Evolutionary conservation across 1,140 invertebrate genomes (phyloP), one percentile per base, ranked within the genome.

Genomic region (Lasaia peninsularis): DNA sequence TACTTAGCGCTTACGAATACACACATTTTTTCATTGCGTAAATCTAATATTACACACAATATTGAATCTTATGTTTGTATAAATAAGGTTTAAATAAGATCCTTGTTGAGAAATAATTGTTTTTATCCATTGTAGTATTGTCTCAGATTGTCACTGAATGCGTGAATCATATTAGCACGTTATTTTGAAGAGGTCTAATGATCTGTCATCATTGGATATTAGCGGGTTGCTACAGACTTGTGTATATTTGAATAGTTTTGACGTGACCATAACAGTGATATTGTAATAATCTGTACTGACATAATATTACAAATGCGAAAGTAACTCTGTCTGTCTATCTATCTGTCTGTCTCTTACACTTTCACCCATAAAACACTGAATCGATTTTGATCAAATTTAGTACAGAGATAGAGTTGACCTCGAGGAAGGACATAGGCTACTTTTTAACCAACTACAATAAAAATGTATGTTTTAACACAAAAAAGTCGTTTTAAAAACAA

Each of bases 11-110:
- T 20, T 16, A 44, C 40, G 40, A 44, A 40, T 14, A 40, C 12
- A 40, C 35, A 40, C 14, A 40, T 44, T 44, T 44, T 44, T 44
- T n/a, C n/a, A 44, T 44, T 44, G 40, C 40, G 40, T 44, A 44
- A 44, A 44, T 18, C 18, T 8, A 18, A 18, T 44, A 6, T 44
- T 20, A 10, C 14, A 44, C 14, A 20, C 8, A 12, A 20, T 18
- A 44, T 20, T 11, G 1, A 5, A 8, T 18, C 11, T 20, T 44
- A 44, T 4, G 8, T 0, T 11, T 4, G n/a, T 1, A 5, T 2
- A 11, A 5, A 11, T 11, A 44, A 44, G 18, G 18, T 44, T 44
- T 44, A 44, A 11, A 44, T 10, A 18, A 4, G 1, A n/a, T 18
- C 18, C 14, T 11, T n/a, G 16, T 16, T 44, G 2, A 16, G 2